Evolutionary conservation across 2,888 invertebrate species (phyloP).

Genomic region (Perdita meconis): DNA sequence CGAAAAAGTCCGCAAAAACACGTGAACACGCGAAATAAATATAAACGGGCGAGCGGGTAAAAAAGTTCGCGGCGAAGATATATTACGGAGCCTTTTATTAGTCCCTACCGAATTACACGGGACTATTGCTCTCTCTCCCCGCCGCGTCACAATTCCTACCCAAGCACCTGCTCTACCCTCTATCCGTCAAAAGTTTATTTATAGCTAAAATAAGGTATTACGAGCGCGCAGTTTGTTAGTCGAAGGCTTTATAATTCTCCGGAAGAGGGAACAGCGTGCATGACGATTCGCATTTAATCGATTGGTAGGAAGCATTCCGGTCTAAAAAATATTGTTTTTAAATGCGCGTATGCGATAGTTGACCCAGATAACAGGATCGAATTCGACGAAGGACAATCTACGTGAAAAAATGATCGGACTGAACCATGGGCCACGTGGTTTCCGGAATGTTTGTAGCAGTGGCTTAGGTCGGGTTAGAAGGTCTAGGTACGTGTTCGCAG

Average conservation of each 20-base stretch:
- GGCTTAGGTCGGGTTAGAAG: constrained; percentile 69
- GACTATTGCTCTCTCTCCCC: constrained; percentile 43
- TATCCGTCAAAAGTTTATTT: constrained; percentile 45
- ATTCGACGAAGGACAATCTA: too few relatives aligned
- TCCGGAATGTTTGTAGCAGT: constrained; percentile 36
- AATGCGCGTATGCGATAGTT: too few relatives aligned
- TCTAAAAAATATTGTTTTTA: too few relatives aligned
- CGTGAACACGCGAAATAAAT: constrained; percentile 64
- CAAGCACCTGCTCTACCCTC: constrained; percentile 43
- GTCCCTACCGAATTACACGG: constrained; percentile 58
- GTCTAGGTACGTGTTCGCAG: constrained; percentile 68
- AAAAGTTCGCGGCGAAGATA: constrained; percentile 55
- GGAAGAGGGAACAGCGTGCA: too few relatives aligned
- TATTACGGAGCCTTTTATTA: constrained; percentile 61
- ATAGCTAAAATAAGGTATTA: background rate
- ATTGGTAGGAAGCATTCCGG: too few relatives aligned
- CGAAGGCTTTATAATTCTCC: too few relatives aligned
- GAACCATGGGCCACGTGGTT: constrained; percentile 57
- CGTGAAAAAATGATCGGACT: too few relatives aligned
- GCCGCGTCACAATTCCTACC: constrained; percentile 41
- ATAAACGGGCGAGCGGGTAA: constrained; percentile 47
- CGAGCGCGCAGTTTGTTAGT: too few relatives aligned
- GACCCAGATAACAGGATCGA: too few relatives aligned
- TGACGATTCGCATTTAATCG: too few relatives aligned
- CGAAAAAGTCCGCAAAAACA: constrained; percentile 66